Evolutionary conservation across 2,113 vertebrate genomes (phyloP).

Genomic region (Chloroceryle aenea): DNA sequence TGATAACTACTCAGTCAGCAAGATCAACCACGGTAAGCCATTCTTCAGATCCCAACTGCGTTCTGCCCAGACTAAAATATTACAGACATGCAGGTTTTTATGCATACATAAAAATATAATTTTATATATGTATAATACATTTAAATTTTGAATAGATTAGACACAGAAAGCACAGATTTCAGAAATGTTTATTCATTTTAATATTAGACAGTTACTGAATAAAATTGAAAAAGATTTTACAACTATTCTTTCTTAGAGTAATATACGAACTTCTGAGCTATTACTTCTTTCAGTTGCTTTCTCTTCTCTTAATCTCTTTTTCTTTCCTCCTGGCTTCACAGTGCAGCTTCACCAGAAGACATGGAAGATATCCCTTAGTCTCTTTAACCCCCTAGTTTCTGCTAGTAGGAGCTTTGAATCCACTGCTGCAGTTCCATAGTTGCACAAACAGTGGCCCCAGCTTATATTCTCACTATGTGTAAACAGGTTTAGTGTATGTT

Average conservation of each 20-base stretch:
- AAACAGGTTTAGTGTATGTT: slow-evolving; percentile 28
- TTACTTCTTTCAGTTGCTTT: neutral
- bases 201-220: neutral
- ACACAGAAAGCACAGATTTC: neutral
- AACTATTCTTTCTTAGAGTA: neutral
- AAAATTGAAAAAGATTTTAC: neutral
- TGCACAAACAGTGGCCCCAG: neutral
- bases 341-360: neutral
- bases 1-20: neutral
- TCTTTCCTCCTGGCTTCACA: neutral
- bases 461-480: slow-evolving; percentile 19
- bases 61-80: neutral
- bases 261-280: neutral
- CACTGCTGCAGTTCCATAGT: neutral
- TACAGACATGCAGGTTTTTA: neutral
- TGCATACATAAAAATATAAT: neutral
- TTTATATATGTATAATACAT: neutral
- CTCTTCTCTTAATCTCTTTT: neutral
- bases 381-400: neutral
- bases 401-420: neutral
- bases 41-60: neutral
- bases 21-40: neutral
- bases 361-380: neutral
- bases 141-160: neutral
- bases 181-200: neutral